Base-by-base conservation (phyloP, 2,113 vertebrate genomes). In the Acanthisitta chloris region DNA sequence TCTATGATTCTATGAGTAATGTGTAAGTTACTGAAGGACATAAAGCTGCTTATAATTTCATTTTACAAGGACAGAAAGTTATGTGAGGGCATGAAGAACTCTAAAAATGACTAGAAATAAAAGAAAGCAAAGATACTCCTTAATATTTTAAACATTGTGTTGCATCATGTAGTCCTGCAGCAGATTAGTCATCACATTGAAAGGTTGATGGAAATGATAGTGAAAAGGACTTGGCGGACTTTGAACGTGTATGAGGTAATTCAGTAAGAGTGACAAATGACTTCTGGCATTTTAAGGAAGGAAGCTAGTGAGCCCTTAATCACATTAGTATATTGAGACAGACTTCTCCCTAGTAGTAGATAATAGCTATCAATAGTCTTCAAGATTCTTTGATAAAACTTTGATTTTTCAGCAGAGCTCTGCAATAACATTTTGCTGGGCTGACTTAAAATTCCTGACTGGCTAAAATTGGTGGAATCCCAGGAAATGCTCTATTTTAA, bases 201-300 rank as follows among this genome's bases (percentile, higher is more conserved):
- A 97, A 94, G 81, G 65, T 6, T 92, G 91, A 81, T 87, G 84
- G 73, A 94, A 96, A 96, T 94, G 91, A 92, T 94, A 95, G 88
- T 87, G 81, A 84, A 94, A 85, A 86, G 84, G 73, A 85, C 73
- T 95, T 96, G 95, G 86, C 49, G 14, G 74, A 81, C 90, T 85
- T 89, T 86, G 76, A 90, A 52, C 31, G 10, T 81, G 24, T 21
- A 59, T 94, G 93, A 95, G 74, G 87, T 94, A 86, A 95, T 91
- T 93, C 88, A 73, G 28, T 86, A 78, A 87, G 84, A 81, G 71
- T 94, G 76, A 93, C 87, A 95, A 89, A 94, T 89, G 38, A 86
- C 66, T 97, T 86, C 82, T 94, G 92, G 79, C 79, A 83, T 96
- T 95, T 92, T 69, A 94, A 91, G 81, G 49, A 81, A 81, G 57